phyloP scores from a whole-genome alignment of 2,113 vertebrate genomes.

The Podocnemis expansa region DNA sequence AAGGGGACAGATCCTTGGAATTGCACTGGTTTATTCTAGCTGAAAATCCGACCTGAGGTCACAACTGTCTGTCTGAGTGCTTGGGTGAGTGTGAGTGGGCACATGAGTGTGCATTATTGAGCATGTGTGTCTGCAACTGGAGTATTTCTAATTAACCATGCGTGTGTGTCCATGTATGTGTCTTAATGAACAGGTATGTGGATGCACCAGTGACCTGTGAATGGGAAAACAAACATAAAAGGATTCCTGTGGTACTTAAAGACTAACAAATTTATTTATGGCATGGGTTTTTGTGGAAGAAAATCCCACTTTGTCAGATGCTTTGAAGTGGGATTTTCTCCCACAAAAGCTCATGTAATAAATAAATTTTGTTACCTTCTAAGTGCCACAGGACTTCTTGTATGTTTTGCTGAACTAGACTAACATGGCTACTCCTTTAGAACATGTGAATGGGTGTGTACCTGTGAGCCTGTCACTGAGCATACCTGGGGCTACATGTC shows the following conservation, averaged over 20 bases:
- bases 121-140: background rate
- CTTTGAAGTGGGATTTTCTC: no score
- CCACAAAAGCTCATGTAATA: no score
- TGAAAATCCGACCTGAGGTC: background rate
- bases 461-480: background rate
- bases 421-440: no score
- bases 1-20: background rate
- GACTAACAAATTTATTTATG: no score
- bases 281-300: no score
- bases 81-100: background rate
- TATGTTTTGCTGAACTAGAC: no score
- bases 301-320: no score
- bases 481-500: accelerated
- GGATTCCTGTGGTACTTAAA: no score
- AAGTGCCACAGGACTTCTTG: no score
- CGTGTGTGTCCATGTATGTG: background rate
- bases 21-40: background rate
- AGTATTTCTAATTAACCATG: slow-evolving; percentile 15
- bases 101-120: background rate
- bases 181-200: slow-evolving; percentile 5
- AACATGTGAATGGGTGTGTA: background rate
- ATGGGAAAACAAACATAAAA: no score
- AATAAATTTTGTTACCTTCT: no score
- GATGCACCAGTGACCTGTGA: background rate
- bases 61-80: background rate